Base-by-base conservation (phyloP, 53 echinoderm and acorn worm species). In the Patiria pectinifera region DNA sequence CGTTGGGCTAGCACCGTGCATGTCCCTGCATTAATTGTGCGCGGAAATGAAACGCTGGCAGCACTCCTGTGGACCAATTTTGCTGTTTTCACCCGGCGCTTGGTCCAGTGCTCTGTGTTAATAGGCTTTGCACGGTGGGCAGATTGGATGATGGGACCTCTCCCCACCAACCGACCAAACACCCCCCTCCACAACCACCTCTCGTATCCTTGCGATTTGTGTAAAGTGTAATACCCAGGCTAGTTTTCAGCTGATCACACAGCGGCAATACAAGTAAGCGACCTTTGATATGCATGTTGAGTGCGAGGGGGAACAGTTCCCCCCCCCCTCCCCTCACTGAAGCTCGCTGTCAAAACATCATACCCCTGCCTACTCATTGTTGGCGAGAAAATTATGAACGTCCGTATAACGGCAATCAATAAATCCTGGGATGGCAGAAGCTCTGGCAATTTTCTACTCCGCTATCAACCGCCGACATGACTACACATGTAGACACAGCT, bases 11-110 rank as follows among this genome's bases (percentile, higher is more conserved):
- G 77, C 23, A 12, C 80, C 71, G 90, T 90, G 69, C 90, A 81
- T 90, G 90, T 80, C 90, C 77, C 47, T 90, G 90, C 90, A 90
- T 90, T 80, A 90, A 90, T 90, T 90, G 90, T 69, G 79, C 80
- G n/a, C 15, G 82, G 82, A 90, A 69, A 61, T 90, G 80, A 90
- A 90, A 69, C 13, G 82, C 90, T 90, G 90, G 45, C 81, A 69
- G 90, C 90, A 69, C 80, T 90, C 80, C 90, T 81, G 48, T 3
- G 69, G 77, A 90, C 80, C 63, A 78, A 89, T 89, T 79, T 90
- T 44, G 74, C 81, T 47, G 66, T 69, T 80, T 63, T 83, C 61
- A 16, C 90, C 81, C 15, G 48, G 43, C 79, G 62, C 47, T 89
- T n/a, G 35, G 22, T 66, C 85, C 77, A 58, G 59, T 78, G 88